A percentile compares a stretch with the other conserved stretches of the same genome.
These are phyloP conservation scores for Cylindroiulus punctatus DNA, from an alignment of 2,888 invertebrate species.

Conservation along the genomic window DNA sequence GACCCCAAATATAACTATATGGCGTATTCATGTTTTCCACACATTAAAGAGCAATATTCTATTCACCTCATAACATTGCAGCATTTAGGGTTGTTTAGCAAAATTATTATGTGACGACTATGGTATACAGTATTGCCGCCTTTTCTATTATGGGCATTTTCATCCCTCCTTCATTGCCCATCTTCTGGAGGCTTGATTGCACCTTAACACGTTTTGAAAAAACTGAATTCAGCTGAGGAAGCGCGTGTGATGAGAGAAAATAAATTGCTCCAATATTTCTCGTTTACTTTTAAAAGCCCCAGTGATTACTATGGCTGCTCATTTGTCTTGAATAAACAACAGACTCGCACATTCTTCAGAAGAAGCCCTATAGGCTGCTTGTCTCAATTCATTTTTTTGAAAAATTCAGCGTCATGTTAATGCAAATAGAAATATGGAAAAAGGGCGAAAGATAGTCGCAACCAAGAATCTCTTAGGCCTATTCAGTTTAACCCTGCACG, in stretches of 20 bases:
- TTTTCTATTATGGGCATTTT: neutral
- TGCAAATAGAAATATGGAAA: neutral
- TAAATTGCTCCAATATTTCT: conserved; percentile 28
- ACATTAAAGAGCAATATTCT: too few species aligned
- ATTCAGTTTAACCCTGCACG: neutral
- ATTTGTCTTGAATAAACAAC: conserved; percentile 2
- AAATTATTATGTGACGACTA: neutral
- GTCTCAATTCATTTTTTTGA: neutral
- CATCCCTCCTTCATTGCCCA: neutral
- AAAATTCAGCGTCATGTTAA: neutral
- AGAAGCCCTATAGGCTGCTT: neutral
- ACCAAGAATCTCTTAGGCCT: neutral
- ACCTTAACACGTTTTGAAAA: neutral
- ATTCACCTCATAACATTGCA: too few species aligned
- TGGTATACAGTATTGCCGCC: neutral
- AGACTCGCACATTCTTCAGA: neutral
- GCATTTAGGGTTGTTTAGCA: too few species aligned
- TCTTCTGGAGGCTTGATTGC: neutral
- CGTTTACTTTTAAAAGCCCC: conserved; percentile 28
- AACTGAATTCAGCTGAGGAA: neutral
- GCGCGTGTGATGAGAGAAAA: neutral
- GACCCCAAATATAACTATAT: too few species aligned
- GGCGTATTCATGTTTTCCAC: too few species aligned
- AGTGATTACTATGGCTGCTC: conserved; percentile 24
- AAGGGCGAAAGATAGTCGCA: neutral